Evolutionary conservation across 2,888 invertebrate genomes (phyloP).

Genomic region (Druceiella hillmani): DNA sequence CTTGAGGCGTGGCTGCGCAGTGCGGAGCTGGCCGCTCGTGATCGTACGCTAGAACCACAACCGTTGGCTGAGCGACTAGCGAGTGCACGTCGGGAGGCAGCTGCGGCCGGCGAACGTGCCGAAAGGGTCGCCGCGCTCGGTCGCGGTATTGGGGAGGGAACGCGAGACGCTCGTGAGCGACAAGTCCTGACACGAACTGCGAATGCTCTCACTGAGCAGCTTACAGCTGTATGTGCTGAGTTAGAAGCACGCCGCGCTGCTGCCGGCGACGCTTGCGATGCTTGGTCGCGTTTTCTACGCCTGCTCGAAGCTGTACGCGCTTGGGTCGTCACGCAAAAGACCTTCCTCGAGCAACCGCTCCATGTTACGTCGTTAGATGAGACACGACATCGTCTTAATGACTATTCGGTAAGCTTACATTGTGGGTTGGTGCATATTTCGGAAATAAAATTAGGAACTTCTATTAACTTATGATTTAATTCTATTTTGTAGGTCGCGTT

Average conservation of each 20-base stretch:
- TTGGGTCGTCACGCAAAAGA: conserved; percentile 79
- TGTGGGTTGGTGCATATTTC: conserved; percentile 6
- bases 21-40: conserved; percentile 78
- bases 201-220: conserved; percentile 69
- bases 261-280: conserved; percentile 82
- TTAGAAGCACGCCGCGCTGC: conserved; percentile 79
- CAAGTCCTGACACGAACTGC: conserved; percentile 70
- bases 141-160: conserved; percentile 71
- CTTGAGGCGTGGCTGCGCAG: conserved; percentile 79
- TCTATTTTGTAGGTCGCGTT: conserved; percentile 64
- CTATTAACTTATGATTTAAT: conserved; percentile 2
- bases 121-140: conserved; percentile 76
- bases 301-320: conserved; percentile 74
- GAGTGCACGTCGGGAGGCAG: conserved; percentile 70
- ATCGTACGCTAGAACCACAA: conserved; percentile 72
- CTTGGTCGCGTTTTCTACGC: conserved; percentile 81
- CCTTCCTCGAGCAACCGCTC: conserved; percentile 73
- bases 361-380: conserved; percentile 73
- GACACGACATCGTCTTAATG: conserved; percentile 78
- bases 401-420: conserved; percentile 65
- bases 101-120: conserved; percentile 65
- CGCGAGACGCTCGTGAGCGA: conserved; percentile 71
- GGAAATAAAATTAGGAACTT: neutral
- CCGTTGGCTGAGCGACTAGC: conserved; percentile 72
- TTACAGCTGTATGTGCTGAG: conserved; percentile 71